phyloP scores from a whole-genome alignment of 2,888 invertebrate genomes.

The Psylliodes chrysocephalus region DNA sequence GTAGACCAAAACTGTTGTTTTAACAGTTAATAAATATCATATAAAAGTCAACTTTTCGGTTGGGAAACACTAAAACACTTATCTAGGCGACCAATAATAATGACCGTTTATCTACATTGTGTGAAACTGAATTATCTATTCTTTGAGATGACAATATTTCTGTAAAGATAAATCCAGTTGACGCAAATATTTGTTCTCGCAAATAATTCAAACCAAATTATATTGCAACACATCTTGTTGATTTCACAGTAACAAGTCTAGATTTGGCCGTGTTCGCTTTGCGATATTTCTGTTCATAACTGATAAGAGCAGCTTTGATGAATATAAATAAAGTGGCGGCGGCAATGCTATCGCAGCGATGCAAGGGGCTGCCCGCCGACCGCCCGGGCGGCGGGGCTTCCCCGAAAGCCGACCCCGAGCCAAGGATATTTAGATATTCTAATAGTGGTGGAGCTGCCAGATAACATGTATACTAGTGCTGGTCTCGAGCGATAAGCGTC shows the following conservation, averaged over 20 bases:
- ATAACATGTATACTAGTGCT: slow-evolving; percentile 64
- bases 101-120: no score
- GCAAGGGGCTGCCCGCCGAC: slow-evolving; percentile 52
- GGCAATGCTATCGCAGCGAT: slow-evolving; percentile 61
- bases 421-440: slow-evolving; percentile 66
- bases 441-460: slow-evolving; percentile 64
- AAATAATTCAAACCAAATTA: neutral
- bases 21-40: no score
- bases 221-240: neutral
- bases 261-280: slow-evolving; percentile 26
- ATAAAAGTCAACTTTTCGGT: no score
- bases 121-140: no score
- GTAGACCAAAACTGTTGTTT: no score
- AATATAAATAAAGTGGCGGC: slow-evolving; percentile 64
- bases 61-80: no score
- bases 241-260: neutral
- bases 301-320: slow-evolving; percentile 64
- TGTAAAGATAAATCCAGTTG: slow-evolving; percentile 1
- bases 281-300: slow-evolving; percentile 62
- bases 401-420: slow-evolving; percentile 52
- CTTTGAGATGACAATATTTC: no score
- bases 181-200: neutral
- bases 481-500: slow-evolving; percentile 63
- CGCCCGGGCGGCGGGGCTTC: slow-evolving; percentile 50
- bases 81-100: no score